Conservation (phyloP, 2,113 vertebrate genomes). For the human region GRCh38 chr18:40487001-40487500, state of each 20-base stretch:
- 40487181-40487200: background rate
- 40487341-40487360: background rate
- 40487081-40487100: background rate
- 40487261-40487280: background rate
- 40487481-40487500: background rate
- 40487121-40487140: background rate
- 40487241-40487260: background rate
- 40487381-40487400: background rate
- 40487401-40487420: background rate
- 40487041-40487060: background rate
- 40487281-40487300: background rate
- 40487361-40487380: background rate
- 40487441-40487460: background rate
- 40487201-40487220: background rate
- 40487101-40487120: background rate
- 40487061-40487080: background rate
- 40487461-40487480: background rate
- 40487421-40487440: background rate
- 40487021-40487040: background rate
- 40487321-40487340: conserved; percentile 4
- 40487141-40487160: background rate
- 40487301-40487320: background rate
- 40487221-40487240: background rate
- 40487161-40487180: background rate
- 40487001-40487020: background rate